Conservation (phyloP, 2,888 invertebrate species). For the Spodoptera littoralis region DNA sequence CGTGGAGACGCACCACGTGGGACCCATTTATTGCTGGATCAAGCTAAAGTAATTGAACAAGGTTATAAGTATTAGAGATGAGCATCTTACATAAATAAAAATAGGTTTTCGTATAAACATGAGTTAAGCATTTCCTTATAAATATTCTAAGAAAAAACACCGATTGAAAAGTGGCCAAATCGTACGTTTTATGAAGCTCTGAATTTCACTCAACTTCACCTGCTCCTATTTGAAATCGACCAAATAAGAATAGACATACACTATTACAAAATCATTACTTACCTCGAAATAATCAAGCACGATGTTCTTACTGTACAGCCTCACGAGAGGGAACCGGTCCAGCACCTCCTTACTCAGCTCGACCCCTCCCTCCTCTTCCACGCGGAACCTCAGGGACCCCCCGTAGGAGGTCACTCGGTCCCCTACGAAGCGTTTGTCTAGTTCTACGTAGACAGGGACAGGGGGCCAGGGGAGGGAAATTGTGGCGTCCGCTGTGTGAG, state of each 20-base stretch:
- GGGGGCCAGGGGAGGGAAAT: constrained; percentile 85
- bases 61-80: no score
- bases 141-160: no score
- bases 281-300: constrained; percentile 93
- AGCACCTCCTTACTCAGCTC: constrained; percentile 88
- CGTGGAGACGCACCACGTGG: constrained; percentile 91
- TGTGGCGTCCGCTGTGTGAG: constrained; percentile 76
- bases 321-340: constrained; percentile 93
- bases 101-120: no score
- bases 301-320: constrained; percentile 93
- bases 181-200: no score
- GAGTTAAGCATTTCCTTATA: no score
- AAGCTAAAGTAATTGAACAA: constrained; percentile 63
- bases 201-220: no score
- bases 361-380: constrained; percentile 90
- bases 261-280: background rate
- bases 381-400: constrained; percentile 94
- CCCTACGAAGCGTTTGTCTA: constrained; percentile 94
- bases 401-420: constrained; percentile 97
- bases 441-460: constrained; percentile 93
- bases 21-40: constrained; percentile 84
- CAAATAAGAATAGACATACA: background rate
- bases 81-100: no score
- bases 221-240: background rate
- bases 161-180: no score